Conservation (phyloP, 2,797 vertebrate genomes). For the Typhlichthys subterraneus region DNA sequence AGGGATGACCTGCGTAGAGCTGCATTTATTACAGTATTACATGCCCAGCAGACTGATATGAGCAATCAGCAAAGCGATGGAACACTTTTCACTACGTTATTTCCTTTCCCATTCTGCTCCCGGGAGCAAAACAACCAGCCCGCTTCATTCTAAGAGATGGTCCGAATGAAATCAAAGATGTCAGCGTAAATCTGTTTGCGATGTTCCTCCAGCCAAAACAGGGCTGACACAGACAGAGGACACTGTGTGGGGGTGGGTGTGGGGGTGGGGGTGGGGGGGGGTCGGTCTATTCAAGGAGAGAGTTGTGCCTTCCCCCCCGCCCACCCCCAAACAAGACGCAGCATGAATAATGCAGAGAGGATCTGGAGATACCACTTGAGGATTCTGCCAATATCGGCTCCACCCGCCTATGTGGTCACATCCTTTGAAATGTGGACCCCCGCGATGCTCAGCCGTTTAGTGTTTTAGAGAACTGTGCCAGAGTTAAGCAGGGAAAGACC, state of each 20-base stretch:
- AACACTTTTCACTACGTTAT: not conserved
- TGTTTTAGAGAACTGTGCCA: slow-evolving; percentile 51
- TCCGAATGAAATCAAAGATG: not conserved
- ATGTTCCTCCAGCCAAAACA: slow-evolving; percentile 33
- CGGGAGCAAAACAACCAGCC: no score
- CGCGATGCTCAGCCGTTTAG: slow-evolving; percentile 47
- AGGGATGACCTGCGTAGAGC: slow-evolving; percentile 50
- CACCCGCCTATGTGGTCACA: slow-evolving; percentile 57
- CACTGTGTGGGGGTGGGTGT: not conserved
- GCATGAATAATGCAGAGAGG: slow-evolving; percentile 76
- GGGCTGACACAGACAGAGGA: not conserved
- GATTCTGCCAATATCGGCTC: slow-evolving; percentile 73
- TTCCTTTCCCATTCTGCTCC: not conserved
- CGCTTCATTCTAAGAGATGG: no score
- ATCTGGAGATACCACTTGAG: slow-evolving; percentile 77
- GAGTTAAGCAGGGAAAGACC: slow-evolving; percentile 33
- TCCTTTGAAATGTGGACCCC: slow-evolving; percentile 72
- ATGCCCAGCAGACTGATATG: slow-evolving; percentile 12
- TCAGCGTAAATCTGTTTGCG: not conserved
- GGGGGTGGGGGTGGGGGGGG: not conserved
- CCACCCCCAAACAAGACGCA: slow-evolving; percentile 41
- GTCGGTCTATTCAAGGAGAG: slow-evolving; percentile 34
- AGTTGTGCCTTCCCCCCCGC: slow-evolving; percentile 53
- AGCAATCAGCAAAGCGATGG: slow-evolving; percentile 8
- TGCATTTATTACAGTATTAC: slow-evolving; percentile 27